Conservation (phyloP, 30 jellyfish, hydroid and myxozoan species). For the Nemopilema nomurai region DNA sequence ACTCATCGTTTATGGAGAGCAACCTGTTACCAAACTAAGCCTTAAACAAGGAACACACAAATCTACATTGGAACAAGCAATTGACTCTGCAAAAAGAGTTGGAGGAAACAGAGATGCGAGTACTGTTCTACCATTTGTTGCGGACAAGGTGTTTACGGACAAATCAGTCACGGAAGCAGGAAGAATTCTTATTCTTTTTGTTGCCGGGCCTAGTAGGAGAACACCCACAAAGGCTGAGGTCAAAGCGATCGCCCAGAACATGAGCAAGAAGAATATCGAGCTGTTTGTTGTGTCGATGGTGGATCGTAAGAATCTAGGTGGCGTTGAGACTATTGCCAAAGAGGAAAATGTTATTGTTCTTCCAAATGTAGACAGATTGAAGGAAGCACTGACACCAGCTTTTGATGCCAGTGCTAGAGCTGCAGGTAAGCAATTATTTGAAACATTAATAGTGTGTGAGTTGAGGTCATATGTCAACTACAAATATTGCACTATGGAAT, state of each 20-base stretch:
- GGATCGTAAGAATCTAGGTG: neutral
- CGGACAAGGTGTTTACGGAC: constrained; percentile 30
- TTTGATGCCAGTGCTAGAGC: constrained; percentile 43
- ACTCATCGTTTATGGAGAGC: constrained; percentile 44
- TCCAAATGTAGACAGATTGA: neutral
- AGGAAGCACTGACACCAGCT: neutral
- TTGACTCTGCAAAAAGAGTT: constrained; percentile 9
- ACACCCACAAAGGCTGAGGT: neutral
- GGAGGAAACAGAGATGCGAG: constrained; percentile 57
- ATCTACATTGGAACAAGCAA: constrained; percentile 25
- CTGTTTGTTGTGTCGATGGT: constrained; percentile 63
- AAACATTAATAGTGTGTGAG: no score
- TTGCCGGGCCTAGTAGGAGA: constrained; percentile 40
- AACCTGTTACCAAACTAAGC: neutral
- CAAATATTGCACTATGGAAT: no score
- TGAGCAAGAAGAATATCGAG: constrained; percentile 5
- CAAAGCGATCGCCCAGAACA: constrained; percentile 1
- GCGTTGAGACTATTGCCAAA: neutral
- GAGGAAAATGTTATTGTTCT: neutral
- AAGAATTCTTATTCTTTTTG: constrained; percentile 47
- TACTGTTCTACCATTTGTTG: constrained; percentile 23
- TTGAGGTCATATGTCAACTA: no score
- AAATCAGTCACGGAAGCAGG: constrained; percentile 12
- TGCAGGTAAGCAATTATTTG: constrained; percentile 31
- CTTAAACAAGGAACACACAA: constrained; percentile 34